Evolutionary conservation across 2,888 invertebrate species (phyloP), one percentile per base, ranked within the genome.

Genomic region (Drosophila subsilvestris): DNA sequence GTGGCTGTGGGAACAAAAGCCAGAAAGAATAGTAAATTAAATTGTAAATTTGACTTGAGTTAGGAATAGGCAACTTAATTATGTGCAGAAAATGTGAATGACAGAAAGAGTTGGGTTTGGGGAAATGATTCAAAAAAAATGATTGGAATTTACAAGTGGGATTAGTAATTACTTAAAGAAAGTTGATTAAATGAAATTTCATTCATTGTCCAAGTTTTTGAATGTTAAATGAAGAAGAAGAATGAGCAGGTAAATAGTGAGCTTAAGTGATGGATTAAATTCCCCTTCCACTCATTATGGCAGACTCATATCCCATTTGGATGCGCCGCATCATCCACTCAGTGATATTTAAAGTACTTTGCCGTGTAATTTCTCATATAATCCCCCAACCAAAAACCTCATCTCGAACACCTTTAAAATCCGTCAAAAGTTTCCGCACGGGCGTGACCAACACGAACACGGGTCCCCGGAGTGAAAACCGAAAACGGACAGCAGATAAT

Each of bases 1-100:
- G 96, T 96, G 56, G 96, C 97, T 95, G 91, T 29, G 43, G 37
- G 55, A 47, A 17, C 44, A 6, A 69, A 45, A 27, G 6, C 8
- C n/a, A 60, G 12, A 66, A 51, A 58, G 50, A 32, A 63, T n/a
- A 29, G 27, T 20, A 22, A 57, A 60, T 68, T 54, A 55, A 58
- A 58, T 22, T 27, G n/a, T 12, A 27, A 55, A 51, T 51, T 55
- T 20, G n/a, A n/a, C 14, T 32, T 20, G 25, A 43, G 27, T 4
- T 25, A 37, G 4, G 2, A 42, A 6, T 5, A n/a, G 42, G 14
- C 6, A 48, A 55, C 42, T 43, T 48, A 67, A 48, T 67, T 67
- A 55, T 22, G 17, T n/a, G 25, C 48, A 18, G 67, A 55, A 65
- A 65, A 47, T 65, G 22, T 27, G 10, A 47, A 27, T 12, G 12